Base-by-base conservation (phyloP, 2,113 vertebrate genomes). In the Poeciliopsis occidentalis region DNA sequence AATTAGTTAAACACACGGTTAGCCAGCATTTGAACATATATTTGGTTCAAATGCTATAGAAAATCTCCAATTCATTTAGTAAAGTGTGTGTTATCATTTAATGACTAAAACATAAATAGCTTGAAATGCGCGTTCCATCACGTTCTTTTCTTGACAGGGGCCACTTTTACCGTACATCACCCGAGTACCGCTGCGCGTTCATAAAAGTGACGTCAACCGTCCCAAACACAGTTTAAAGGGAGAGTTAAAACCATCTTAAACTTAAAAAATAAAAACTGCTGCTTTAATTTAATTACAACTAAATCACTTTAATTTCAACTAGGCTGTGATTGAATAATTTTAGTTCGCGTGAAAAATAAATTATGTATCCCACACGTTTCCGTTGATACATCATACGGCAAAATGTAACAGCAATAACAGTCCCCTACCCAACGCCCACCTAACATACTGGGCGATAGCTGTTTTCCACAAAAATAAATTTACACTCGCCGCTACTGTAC, bases 161-260 rank as follows among this genome's bases (percentile, higher is more conserved):
- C 32, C 6, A 30, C 7, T 64, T 34, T 34, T 34, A 32, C 12
- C 1, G 30, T 22, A 64, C 31, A 64, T 24, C 63, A 64, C 63
- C 63, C 0, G 15, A 71, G 22, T 54, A 64, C 30, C 37, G 51
- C 67, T 80, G 77, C 90, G 88, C 86, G 89, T 32, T 84, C 86
- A 75, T 10, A 70, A 82, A 79, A 77, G 81, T 90, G 71, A 92
- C 86, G 89, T 93, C 73, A 89, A 24, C 29, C 10, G 26, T 31
- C 22, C 5, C 1, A 37, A 64, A 13, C 29, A 12, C n/a, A 3
- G 7, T 68, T 90, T 92, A 90, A 91, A 90, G 89, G 31, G 60
- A 57, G 76, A 80, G 54, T 19, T 34, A 12, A 51, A 39, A 27
- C 62, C 64, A 64, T 71, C 1, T 61, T 60, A 17, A 62, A 4